Evolutionary conservation across 2,888 invertebrate species (phyloP).

Genomic region (Druceiella hillmani): DNA sequence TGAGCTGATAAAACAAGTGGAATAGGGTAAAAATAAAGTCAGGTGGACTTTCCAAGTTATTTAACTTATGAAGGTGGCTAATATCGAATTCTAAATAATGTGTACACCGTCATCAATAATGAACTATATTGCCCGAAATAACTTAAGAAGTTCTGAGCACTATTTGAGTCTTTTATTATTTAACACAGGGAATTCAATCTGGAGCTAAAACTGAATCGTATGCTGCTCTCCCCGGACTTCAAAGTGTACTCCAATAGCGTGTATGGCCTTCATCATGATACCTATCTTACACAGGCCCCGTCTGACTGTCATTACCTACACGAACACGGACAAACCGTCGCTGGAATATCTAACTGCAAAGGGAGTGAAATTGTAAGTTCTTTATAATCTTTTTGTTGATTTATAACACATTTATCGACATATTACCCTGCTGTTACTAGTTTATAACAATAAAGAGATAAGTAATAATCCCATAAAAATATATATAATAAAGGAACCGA

Average conservation of each 20-base stretch:
- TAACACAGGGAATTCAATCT: slow-evolving; percentile 53
- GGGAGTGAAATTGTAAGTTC: slow-evolving; percentile 57
- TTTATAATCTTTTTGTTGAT: slow-evolving; percentile 13
- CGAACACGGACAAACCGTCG: slow-evolving; percentile 50
- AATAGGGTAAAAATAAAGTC: no score
- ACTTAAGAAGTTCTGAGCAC: no score
- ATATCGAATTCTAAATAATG: no score
- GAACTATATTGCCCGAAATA: not conserved
- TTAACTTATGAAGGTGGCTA: no score
- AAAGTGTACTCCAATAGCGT: slow-evolving; percentile 51
- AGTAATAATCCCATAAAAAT: no score
- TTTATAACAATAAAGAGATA: slow-evolving; percentile 7
- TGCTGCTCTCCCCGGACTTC: slow-evolving; percentile 55
- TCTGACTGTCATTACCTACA: slow-evolving; percentile 62
- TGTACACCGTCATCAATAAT: no score
- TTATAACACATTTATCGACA: slow-evolving; percentile 2
- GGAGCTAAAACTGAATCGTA: slow-evolving; percentile 56
- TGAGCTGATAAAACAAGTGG: no score
- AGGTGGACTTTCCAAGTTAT: no score
- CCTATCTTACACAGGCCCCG: slow-evolving; percentile 35
- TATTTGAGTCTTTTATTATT: slow-evolving; percentile 8
- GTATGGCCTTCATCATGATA: slow-evolving; percentile 36
- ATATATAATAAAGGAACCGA: no score
- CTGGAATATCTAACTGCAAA: slow-evolving; percentile 63
- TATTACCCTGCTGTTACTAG: not conserved